Evolutionary conservation across 2,888 invertebrate species (phyloP).

Genomic region (Sinotaia quadrata): DNA sequence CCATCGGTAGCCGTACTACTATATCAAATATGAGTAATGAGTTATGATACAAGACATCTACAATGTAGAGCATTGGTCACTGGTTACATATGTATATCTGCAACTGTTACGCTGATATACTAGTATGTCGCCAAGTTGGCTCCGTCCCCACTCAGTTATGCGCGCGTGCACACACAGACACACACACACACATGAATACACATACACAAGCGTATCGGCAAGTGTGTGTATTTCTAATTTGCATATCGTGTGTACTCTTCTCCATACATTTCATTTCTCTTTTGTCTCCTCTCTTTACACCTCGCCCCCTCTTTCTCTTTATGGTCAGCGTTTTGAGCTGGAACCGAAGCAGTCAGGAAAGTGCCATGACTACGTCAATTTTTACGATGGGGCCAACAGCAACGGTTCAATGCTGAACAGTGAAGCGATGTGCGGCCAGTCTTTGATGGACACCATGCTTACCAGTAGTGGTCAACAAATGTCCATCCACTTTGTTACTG

Average conservation of each 20-base stretch:
- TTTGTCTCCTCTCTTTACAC: too few relatives aligned
- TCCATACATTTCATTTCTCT: too few relatives aligned
- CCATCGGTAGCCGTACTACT: too few relatives aligned
- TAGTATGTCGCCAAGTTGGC: too few relatives aligned
- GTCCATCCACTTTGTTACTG: slow-evolving; percentile 33
- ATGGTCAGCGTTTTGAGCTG: slow-evolving; percentile 33
- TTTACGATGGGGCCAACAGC: slow-evolving; percentile 31
- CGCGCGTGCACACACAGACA: not conserved
- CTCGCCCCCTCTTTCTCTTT: not conserved
- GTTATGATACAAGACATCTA: too few relatives aligned
- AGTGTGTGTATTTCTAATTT: not conserved
- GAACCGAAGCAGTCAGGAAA: slow-evolving; percentile 26
- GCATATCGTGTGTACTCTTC: not conserved
- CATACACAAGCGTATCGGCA: not conserved
- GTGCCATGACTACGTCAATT: slow-evolving; percentile 38
- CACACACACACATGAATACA: not conserved
- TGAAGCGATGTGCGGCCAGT: slow-evolving; percentile 31
- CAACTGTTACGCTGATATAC: too few relatives aligned
- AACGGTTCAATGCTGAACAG: slow-evolving; percentile 25
- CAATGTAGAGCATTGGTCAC: too few relatives aligned
- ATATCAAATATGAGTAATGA: too few relatives aligned
- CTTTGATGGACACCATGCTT: slow-evolving; percentile 18
- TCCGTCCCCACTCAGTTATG: not conserved
- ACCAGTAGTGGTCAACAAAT: slow-evolving; percentile 28
- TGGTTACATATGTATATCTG: too few relatives aligned